phyloP scores from a whole-genome alignment of 2,113 vertebrate species.

The Corynorhinus townsendii region DNA sequence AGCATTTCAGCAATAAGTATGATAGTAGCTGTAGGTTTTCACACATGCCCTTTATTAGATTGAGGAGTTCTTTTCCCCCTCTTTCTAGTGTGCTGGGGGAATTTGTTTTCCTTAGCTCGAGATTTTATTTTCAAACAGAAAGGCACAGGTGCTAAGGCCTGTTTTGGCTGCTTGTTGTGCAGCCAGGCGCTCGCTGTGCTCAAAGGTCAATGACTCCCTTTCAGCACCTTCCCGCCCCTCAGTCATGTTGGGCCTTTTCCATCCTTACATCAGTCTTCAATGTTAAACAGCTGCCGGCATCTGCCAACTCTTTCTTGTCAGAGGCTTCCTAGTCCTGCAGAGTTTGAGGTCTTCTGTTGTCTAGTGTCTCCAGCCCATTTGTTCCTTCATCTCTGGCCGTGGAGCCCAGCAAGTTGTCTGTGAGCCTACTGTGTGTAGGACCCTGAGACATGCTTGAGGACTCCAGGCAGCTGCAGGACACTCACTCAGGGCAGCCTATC shows the following conservation, averaged over 20 bases:
- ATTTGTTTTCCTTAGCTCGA: not conserved
- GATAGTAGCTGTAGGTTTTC: not conserved
- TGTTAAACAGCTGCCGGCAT: not conserved
- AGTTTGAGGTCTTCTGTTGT: not conserved
- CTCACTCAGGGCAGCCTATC: not conserved
- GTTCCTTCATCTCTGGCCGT: not conserved
- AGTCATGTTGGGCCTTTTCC: not conserved
- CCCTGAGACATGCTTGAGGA: not conserved
- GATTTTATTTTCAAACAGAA: slow-evolving; percentile 65
- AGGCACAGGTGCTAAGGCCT: slow-evolving; percentile 53
- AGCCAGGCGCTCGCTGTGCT: not conserved
- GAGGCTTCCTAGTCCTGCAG: not conserved
- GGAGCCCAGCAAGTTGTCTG: not conserved
- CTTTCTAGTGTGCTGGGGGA: not conserved
- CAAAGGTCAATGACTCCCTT: slow-evolving; percentile 40
- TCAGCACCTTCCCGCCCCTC: not conserved
- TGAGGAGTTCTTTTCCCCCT: not conserved
- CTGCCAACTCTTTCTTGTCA: not conserved
- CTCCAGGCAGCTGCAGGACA: not conserved
- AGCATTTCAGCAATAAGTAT: not conserved
- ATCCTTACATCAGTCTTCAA: not conserved
- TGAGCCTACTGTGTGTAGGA: not conserved
- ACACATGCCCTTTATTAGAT: not conserved
- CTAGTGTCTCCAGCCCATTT: not conserved
- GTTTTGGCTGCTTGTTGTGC: slow-evolving; percentile 45